phyloP scores from a whole-genome alignment of 2,888 invertebrate genomes.

The Pyrrhia umbra region DNA sequence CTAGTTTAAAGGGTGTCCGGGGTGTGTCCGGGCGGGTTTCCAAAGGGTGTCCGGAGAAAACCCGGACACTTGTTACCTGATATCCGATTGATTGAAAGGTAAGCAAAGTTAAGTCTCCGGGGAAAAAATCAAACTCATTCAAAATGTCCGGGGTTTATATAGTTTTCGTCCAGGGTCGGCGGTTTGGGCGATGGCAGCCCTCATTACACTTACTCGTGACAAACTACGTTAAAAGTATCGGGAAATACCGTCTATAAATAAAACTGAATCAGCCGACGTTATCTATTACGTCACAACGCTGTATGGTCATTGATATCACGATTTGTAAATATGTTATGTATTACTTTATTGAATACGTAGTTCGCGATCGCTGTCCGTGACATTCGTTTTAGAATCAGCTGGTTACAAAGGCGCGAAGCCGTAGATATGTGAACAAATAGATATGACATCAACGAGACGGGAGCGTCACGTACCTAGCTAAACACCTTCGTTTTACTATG shows the following conservation, averaged over 20 bases:
- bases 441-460: constrained; percentile 37
- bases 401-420: constrained; percentile 31
- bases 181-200: no score
- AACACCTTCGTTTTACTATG: constrained; percentile 13
- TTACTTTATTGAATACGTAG: not conserved
- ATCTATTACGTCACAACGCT: not conserved
- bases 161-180: no score
- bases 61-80: no score
- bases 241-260: constrained; percentile 22
- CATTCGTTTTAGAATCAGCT: constrained; percentile 34
- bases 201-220: not conserved
- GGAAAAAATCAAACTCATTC: no score
- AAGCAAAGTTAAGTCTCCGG: no score
- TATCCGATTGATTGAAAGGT: no score
- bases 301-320: constrained; percentile 11
- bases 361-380: constrained; percentile 14
- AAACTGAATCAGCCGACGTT: constrained; percentile 29
- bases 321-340: not conserved
- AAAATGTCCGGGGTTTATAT: no score
- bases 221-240: constrained; percentile 3
- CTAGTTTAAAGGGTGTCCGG: no score
- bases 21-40: no score
- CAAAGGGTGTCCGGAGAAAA: no score
- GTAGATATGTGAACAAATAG: constrained; percentile 21
- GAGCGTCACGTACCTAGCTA: constrained; percentile 32